Base-by-base conservation (phyloP, 2,888 invertebrate species). In the Caenorhabditis virilis region DNA sequence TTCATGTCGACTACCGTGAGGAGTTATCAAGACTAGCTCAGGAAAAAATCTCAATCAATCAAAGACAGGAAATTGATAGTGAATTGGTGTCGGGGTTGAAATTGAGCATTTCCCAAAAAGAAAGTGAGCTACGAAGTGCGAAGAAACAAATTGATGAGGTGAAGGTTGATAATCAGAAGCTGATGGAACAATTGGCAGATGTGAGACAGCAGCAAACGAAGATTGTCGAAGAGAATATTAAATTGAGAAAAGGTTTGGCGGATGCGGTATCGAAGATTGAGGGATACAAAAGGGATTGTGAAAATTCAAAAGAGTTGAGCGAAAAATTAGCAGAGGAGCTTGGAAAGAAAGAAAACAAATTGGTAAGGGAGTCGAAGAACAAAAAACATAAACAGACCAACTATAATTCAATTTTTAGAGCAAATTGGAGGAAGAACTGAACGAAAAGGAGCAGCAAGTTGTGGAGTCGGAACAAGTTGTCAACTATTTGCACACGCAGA, bases 401-500 rank as follows among this genome's bases (percentile, higher is more conserved):
- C n/a, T n/a, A n/a, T n/a, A n/a, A n/a, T n/a, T n/a, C n/a, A n/a
- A 23, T 16, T 33, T n/a, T 26, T 16, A 49, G 49, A 38, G 9
- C 2, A 30, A 9, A 20, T n/a, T 57, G 43, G 57, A 63, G 26
- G 53, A 58, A 22, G 63, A 63, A 22, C 23, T 63, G 11, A 23
- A 36, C 15, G 59, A 64, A 27, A 64, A 59, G 25, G 26, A 15
- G 25, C 53, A 57, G 23, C 62, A 62, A 48, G 48, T 62, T 15
- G n/a, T 30, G 2, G 62, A 52, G 26, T 39, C 48, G 4, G 53
- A 62, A 15, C 48, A 62, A 45, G 56, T 72, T 0, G 63, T 65
- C 25, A 53, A 59, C 36, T 70, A 72, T 50, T 63, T 75, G 26
- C 72, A 74, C 53, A 61, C 58, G 26, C 74, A 72, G 42, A 70